Evolutionary conservation across 2,888 invertebrate species (phyloP), one percentile per base, ranked within the genome.

Genomic region (Epicampocera succincta): DNA sequence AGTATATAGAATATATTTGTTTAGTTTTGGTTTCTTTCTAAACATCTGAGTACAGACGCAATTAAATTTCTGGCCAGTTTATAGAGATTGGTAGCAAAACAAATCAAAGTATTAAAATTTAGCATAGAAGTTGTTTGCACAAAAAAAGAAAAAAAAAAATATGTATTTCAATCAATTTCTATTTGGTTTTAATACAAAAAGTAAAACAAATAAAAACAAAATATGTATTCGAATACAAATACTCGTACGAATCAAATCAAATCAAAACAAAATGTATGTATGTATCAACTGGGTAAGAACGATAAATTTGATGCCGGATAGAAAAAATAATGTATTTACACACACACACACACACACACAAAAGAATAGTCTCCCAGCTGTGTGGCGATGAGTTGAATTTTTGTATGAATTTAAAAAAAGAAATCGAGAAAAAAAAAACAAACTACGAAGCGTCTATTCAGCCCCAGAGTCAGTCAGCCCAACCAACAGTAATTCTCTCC

Each of bases 101-200:
- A 50, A 61, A 50, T 50, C 63, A 73, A 54, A 56, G 74, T 75
- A 75, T 76, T 65, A 65, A 74, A 52, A 74, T 74, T 74, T 65
- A 56, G 38, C 54, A 74, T 38, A 65, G 21, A 63, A 68, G 19
- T 58, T 46, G 44, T 42, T 40, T 33, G 54, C 8, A 8, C 19
- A 74, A 69, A 69, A 63, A 63, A 61, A 68, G 12, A 33, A 74
- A 69, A 69, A 63, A 63, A 61, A 68, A 61, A 46, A 61, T 33
- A 46, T 63, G 38, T 68, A 77, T 82, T 77, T 74, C 74, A 82
- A 82, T 82, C 82, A 74, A 78, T 74, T 74, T 74, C 74, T 74
- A 71, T 82, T 78, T 74, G 63, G 40, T 66, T 82, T 78, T 29
- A 48, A 68, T 61, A 60, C 52, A 42, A 68, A 12, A 61, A 50